Percentiles rank a stretch among this genome's conserved stretches.
phyloP scores from a whole-genome alignment of 2,113 vertebrate genomes.

The Hydrochoerus hydrochaeris region DNA sequence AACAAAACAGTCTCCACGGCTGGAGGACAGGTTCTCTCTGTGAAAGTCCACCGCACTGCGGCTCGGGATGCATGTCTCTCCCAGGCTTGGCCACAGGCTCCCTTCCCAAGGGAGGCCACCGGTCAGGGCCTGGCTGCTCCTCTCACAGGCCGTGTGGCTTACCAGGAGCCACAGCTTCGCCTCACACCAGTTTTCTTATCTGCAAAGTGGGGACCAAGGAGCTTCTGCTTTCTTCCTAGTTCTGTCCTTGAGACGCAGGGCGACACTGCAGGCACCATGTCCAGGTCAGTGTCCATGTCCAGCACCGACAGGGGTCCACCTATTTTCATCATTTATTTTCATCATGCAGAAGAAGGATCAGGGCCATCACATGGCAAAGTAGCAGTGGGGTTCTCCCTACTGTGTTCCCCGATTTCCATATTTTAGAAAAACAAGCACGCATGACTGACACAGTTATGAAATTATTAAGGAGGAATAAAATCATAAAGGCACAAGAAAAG shows the following conservation, averaged over 20 bases:
- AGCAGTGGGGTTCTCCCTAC: too few relatives aligned
- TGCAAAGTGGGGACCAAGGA: neutral
- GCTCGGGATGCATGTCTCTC: accelerated
- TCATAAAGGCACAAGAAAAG: neutral
- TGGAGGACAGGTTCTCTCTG: neutral
- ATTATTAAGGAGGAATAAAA: neutral
- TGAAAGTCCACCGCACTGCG: neutral
- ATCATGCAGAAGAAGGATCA: neutral
- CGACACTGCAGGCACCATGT: too few relatives aligned
- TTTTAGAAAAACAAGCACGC: neutral
- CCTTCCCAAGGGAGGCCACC: neutral
- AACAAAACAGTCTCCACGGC: neutral
- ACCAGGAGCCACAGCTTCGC: too few relatives aligned
- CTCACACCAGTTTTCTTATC: neutral
- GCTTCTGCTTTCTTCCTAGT: neutral
- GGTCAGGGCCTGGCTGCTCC: neutral
- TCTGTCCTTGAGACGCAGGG: neutral
- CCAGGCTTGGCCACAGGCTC: neutral
- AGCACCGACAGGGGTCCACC: too few relatives aligned
- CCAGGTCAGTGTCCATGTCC: too few relatives aligned
- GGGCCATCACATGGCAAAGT: neutral
- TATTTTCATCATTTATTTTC: neutral
- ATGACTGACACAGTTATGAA: neutral
- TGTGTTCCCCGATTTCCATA: neutral
- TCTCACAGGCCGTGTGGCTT: neutral